Conservation (phyloP, 1,140 invertebrate species). For the Cecropterus lyciades region DNA sequence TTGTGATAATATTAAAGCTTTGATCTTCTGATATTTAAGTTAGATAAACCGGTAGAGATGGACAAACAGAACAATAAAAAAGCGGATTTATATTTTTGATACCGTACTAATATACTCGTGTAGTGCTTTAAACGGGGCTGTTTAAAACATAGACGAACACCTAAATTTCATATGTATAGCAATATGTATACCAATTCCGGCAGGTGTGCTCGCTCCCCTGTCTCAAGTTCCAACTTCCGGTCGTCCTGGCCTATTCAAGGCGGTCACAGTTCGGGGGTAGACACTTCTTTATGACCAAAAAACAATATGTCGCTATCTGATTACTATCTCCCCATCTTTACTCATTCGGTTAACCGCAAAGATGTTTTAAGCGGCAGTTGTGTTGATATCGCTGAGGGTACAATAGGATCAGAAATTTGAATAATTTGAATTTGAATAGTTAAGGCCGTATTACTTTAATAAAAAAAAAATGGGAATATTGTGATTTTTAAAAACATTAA, state of each 20-base stretch:
- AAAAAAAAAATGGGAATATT: too few relatives aligned
- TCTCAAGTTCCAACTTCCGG: slow-evolving; percentile 38
- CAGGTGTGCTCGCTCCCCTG: slow-evolving; percentile 36
- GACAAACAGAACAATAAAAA: too few relatives aligned
- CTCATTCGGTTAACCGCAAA: background rate
- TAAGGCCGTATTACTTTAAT: too few relatives aligned
- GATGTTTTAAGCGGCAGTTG: slow-evolving; percentile 1
- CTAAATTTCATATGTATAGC: background rate
- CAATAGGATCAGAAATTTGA: background rate
- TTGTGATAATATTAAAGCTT: too few relatives aligned
- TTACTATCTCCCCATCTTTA: background rate
- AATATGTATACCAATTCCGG: background rate
- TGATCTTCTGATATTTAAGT: too few relatives aligned
- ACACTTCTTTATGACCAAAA: background rate
- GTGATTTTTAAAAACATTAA: too few relatives aligned
- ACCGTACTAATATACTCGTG: too few relatives aligned
- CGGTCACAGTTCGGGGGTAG: background rate
- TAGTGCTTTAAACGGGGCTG: too few relatives aligned
- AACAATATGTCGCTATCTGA: background rate
- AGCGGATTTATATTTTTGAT: too few relatives aligned
- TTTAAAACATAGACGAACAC: too few relatives aligned
- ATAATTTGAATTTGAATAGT: too few relatives aligned
- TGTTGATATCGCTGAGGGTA: background rate
- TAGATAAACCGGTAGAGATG: too few relatives aligned
- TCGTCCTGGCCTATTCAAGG: slow-evolving; percentile 12